Percentiles rank a stretch among this genome's conserved stretches.
Conservation (phyloP, 2,888 invertebrate species). For the Epinotia brunnichana region DNA sequence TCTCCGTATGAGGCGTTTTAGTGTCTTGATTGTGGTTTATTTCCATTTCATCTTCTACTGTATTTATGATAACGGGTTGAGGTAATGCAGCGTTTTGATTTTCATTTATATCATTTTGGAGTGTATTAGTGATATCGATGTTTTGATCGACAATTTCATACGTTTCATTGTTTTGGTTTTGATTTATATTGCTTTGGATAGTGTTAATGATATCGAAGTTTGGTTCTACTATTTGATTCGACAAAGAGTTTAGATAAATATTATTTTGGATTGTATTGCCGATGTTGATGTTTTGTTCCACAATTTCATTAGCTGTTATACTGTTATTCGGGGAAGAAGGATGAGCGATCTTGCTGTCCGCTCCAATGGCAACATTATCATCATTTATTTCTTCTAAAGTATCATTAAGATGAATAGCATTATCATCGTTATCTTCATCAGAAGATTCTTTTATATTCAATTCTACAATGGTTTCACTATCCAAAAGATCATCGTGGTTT, state of each 20-base stretch:
- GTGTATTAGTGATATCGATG: constrained; percentile 8
- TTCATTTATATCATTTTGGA: constrained; percentile 6
- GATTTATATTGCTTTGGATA: background rate
- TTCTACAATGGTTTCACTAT: constrained; percentile 25
- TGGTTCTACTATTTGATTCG: background rate
- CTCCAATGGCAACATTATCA: background rate
- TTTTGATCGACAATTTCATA: constrained; percentile 2
- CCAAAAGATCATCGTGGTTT: constrained; percentile 16
- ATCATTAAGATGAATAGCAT: background rate
- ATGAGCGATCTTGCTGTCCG: background rate
- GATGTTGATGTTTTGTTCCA: constrained; percentile 3
- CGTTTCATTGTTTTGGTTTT: background rate
- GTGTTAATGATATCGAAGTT: constrained; percentile 2
- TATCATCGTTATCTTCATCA: constrained; percentile 34
- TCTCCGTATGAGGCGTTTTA: background rate
- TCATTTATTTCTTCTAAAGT: constrained; percentile 17
- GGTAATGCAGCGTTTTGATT: constrained; percentile 6
- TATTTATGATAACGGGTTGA: background rate
- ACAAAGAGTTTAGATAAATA: background rate
- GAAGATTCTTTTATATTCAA: constrained; percentile 37
- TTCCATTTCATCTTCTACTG: background rate
- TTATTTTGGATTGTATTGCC: background rate
- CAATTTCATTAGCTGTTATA: constrained; percentile 7
- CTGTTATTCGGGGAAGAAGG: background rate
- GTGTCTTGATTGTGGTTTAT: background rate